Percentiles rank a stretch among this genome's conserved stretches.
phyloP scores from a whole-genome alignment of 2,113 vertebrate species.

The Gyps fulvus region DNA sequence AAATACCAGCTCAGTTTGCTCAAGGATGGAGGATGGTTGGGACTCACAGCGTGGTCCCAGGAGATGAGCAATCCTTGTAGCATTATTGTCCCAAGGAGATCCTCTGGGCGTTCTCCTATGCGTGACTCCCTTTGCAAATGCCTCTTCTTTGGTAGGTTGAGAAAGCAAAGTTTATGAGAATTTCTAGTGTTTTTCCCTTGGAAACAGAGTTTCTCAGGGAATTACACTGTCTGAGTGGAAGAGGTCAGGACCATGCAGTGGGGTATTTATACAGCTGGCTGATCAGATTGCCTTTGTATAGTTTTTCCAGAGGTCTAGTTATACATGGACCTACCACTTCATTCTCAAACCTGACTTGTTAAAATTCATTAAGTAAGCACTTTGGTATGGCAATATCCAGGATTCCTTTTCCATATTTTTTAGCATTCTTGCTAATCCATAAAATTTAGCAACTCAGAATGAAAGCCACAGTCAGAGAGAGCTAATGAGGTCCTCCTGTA shows the following conservation, averaged over 20 bases:
- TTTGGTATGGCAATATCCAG: not conserved
- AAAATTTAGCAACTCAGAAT: not conserved
- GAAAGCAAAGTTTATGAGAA: not conserved
- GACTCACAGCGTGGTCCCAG: not conserved
- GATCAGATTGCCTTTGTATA: not conserved
- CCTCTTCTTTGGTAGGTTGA: not conserved
- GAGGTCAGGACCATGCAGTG: not conserved
- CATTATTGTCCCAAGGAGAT: not conserved
- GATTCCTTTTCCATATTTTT: not conserved
- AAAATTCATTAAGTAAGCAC: not conserved
- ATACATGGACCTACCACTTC: not conserved
- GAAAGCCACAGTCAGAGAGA: not conserved
- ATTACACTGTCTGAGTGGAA: not conserved
- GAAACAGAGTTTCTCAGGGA: slow-evolving; percentile 12
- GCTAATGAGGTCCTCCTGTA: not conserved
- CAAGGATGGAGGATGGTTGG: not conserved
- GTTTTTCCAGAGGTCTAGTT: not conserved
- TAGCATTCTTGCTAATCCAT: not conserved
- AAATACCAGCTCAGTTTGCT: not conserved
- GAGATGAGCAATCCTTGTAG: not conserved
- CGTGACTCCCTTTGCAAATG: not conserved
- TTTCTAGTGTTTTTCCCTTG: not conserved
- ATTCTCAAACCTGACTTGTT: not conserved
- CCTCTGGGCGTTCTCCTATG: not conserved
- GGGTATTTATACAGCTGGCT: slow-evolving; percentile 25